A percentile compares a stretch with the other conserved stretches of the same genome.
These are phyloP conservation scores for Todiramphus chloris DNA, from an alignment of 2,113 vertebrate species.

Conservation along the genomic window DNA sequence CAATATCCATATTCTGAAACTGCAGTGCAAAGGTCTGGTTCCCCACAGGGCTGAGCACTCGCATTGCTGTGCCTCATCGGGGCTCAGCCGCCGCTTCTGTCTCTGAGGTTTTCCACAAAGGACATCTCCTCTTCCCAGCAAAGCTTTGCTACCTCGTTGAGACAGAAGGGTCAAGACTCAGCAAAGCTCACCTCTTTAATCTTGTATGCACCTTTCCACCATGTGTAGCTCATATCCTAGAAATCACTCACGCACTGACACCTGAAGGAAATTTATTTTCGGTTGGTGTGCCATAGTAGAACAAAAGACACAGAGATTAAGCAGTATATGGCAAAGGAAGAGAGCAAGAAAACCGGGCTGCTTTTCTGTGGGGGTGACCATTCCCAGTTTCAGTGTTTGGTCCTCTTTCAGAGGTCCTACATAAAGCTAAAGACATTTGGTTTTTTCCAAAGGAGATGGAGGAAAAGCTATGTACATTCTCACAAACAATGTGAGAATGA, in stretches of 20 bases:
- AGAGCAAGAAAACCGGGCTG: not conserved
- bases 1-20: not conserved
- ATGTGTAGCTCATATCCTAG: not conserved
- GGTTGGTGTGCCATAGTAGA: not conserved
- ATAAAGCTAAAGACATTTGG: not conserved
- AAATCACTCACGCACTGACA: not conserved
- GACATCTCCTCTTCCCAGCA: not conserved
- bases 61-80: not conserved
- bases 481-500: accelerated
- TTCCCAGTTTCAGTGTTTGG: not conserved
- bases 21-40: not conserved
- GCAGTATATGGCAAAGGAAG: not conserved
- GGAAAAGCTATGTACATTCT: not conserved
- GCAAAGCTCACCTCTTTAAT: not conserved
- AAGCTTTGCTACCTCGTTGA: not conserved
- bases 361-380: not conserved
- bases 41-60: not conserved
- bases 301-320: not conserved
- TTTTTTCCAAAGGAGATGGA: not conserved
- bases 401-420: not conserved
- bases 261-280: not conserved
- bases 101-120: not conserved
- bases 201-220: not conserved
- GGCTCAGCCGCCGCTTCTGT: not conserved
- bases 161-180: not conserved